Conservation (phyloP, 2,888 invertebrate species). For the Crioceris asparagi region DNA sequence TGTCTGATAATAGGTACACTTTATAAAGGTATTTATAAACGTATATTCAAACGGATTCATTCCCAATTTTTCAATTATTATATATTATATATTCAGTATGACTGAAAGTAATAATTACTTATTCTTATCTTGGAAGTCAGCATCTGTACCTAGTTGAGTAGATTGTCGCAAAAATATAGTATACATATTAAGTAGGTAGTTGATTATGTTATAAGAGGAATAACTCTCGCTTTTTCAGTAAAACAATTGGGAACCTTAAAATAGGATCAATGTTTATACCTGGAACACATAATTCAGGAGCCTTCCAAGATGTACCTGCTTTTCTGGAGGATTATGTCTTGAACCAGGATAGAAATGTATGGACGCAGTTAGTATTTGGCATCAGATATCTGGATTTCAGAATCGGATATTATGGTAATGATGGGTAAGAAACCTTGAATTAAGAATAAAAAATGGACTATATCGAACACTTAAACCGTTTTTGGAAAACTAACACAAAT, state of each 20-base stretch:
- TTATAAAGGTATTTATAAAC: slow-evolving; percentile 31
- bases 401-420: slow-evolving; percentile 53
- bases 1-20: slow-evolving; percentile 51
- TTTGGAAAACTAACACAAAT: no score
- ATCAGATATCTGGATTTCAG: slow-evolving; percentile 74
- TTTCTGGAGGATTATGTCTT: slow-evolving; percentile 38
- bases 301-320: slow-evolving; percentile 42
- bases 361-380: slow-evolving; percentile 76
- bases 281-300: slow-evolving; percentile 60
- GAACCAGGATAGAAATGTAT: slow-evolving; percentile 68
- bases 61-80: no score
- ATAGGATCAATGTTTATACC: slow-evolving; percentile 53
- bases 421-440: slow-evolving; percentile 25
- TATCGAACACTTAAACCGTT: no score
- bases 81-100: no score
- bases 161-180: no score
- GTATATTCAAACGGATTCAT: no score
- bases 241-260: slow-evolving; percentile 45
- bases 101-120: no score
- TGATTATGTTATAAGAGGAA: neutral
- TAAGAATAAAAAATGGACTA: no score
- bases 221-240: slow-evolving; percentile 36
- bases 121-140: no score
- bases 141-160: no score
- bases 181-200: neutral